These are phyloP conservation scores for Ommatoiulus sabulosus DNA, from an alignment of 2,888 invertebrate genomes.

Conservation along the genomic window DNA sequence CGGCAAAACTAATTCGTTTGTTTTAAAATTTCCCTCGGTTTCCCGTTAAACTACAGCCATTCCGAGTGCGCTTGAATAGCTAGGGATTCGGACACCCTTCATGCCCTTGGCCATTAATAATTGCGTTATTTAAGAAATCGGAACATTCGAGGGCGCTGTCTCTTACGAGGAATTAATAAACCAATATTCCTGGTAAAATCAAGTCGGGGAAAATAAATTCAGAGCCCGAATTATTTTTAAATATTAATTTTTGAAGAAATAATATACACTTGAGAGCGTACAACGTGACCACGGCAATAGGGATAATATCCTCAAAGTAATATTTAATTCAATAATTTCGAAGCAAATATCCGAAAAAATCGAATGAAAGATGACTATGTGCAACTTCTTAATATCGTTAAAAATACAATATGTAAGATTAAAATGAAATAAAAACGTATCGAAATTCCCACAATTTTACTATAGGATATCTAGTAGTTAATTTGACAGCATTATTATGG, in stretches of 20 bases:
- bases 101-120: background rate
- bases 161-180: background rate
- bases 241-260: background rate
- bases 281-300: background rate
- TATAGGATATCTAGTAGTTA: background rate
- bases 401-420: background rate
- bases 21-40: slow-evolving; percentile 58
- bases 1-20: slow-evolving; percentile 48
- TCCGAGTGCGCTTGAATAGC: slow-evolving; percentile 18
- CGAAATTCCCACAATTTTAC: background rate
- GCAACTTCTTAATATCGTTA: background rate
- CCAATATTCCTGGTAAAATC: background rate
- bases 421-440: background rate
- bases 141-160: background rate
- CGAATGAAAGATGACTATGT: background rate
- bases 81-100: slow-evolving; percentile 38
- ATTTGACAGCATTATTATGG: background rate
- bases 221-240: background rate
- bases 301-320: background rate
- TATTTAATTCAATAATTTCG: background rate
- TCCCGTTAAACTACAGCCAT: slow-evolving; percentile 45
- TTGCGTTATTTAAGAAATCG: background rate
- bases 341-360: background rate
- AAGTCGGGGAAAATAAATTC: background rate
- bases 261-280: background rate